Evolutionary conservation across 2,113 vertebrate genomes (phyloP), one percentile per base, ranked within the genome.

Genomic region (zebrafish (Danio rerio)): DNA sequence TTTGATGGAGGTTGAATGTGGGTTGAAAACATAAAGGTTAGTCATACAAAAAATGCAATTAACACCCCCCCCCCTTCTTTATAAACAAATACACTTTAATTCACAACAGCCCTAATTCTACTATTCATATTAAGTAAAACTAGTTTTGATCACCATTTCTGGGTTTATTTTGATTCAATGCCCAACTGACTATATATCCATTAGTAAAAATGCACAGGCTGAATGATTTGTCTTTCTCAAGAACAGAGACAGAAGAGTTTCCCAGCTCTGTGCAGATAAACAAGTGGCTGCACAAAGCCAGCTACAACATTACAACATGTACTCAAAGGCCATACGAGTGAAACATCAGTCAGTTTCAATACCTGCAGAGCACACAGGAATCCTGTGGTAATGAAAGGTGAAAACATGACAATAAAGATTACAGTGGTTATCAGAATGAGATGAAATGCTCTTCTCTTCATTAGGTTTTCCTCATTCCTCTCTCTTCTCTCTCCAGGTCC

Each of bases 381-480:
- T 7, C 5, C n/a, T 21, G 62, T 18, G 6, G 21, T 9, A 7
- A 13, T 65, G 7, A 11, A 21, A 4, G 62, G 62, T 12, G 8
- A 8, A 42, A 21, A 65, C 9, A 42, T 65, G 21, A 65, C 15
- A 18, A 9, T 5, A n/a, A 59, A n/a, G n/a, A 15, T 59, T 0
- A 59, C 15, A n/a, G 56, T 59, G 7, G 16, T 59, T 16, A 59
- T 59, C 56, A n/a, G 56, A 59, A 59, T 18, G 56, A 59, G 15
- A 59, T 59, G n/a, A 59, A 59, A 59, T 18, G 56, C 56, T 59
- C 56, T 59, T 59, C 56, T 59, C 56, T 59, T 59, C 56, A 18
- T 59, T 7, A 16, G 56, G 49, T 52, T 52, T 52, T 52, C 49
- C 49, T 52, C 49, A 7, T 52, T 11, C 5, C 11, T 52, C 49